Evolutionary conservation across 2,888 invertebrate species (phyloP).

Genomic region (Drosophila koepferae): DNA sequence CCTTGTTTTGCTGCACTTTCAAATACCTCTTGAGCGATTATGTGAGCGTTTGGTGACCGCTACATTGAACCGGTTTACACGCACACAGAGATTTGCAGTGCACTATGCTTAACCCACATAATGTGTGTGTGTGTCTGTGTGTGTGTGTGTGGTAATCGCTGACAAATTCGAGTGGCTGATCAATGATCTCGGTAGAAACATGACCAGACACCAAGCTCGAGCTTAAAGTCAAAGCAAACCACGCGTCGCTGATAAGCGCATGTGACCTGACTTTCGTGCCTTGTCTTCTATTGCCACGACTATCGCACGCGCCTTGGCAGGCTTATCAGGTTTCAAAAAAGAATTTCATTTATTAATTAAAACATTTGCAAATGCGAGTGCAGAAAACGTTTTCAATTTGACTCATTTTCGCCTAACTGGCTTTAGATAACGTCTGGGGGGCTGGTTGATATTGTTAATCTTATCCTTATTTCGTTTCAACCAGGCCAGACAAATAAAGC

Average conservation of each 20-base stretch:
- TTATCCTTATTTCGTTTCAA: conserved; percentile 23
- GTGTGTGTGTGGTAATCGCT: conserved; percentile 9
- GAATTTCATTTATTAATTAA: conserved; percentile 40
- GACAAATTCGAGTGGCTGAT: conserved; percentile 28
- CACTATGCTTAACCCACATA: conserved; percentile 38
- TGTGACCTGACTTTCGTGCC: conserved; percentile 59
- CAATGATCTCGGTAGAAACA: conserved; percentile 16
- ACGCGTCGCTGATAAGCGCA: conserved; percentile 68
- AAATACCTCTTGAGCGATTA: conserved; percentile 37
- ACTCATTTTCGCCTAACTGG: conserved; percentile 11
- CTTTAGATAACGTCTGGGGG: conserved; percentile 29
- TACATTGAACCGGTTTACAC: conserved; percentile 55
- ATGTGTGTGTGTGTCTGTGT: conserved; percentile 5
- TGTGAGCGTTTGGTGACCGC: conserved; percentile 43
- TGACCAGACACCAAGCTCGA: conserved; percentile 9
- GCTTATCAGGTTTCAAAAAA: conserved; percentile 44
- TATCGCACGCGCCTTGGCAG: conserved; percentile 34
- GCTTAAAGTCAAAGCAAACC: conserved; percentile 8
- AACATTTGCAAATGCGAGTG: conserved; percentile 10
- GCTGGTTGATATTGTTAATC: conserved; percentile 27
- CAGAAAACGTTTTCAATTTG: not conserved
- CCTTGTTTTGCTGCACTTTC: conserved; percentile 52
- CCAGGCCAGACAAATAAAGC: conserved; percentile 47
- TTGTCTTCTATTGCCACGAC: conserved; percentile 30
- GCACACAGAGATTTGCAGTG: not conserved